Base-by-base conservation (phyloP, 2,888 invertebrate genomes). In the Notodonta dromedarius region DNA sequence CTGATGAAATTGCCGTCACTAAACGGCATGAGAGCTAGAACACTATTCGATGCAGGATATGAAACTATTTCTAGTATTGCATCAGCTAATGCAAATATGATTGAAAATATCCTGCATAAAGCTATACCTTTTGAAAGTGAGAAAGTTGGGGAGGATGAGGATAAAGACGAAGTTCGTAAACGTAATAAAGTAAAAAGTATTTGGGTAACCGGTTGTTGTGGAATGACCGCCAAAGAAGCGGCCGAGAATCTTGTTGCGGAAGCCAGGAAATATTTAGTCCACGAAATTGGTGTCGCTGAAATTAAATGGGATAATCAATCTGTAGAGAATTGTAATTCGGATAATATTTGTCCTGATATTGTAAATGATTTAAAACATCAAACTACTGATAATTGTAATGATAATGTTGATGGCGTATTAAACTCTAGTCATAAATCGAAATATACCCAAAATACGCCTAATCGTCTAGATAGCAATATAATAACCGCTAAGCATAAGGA, bases 81-180 rank as follows among this genome's bases (percentile, higher is more conserved):
- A 5, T 94, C 95, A 68, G 95, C 97, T 46, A 94, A 96, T 82
- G 90, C 94, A 0, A 90, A 94, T 61, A 91, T 94, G 4, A 94
- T 99, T 60, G 98, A 98, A 87, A 95, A 96, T 75, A 94, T 97
- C 56, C 93, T 99, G 11, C 94, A 95, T 65, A 96, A 96, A 83
- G 95, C 97, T 5, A 91, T 96, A 4, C 98, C 98, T 44, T 99
- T 99, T 88, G 96, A 98, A 89, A 98, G 97, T 76, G 95, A 95
- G 65, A 97, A 97, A 84, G 95, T 95, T 80, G 91, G 95, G 74
- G 95, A 97, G 55, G 95, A 95, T 63, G 97, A 98, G 84, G 94
- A 95, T 66, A 94, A 94, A 58, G 88, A 90, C 69, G 96, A 96
- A 77, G 90, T 94, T 9, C 94, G 94, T 56, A 95, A 96, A 82